phyloP scores from a whole-genome alignment of 2,888 invertebrate species.

The Drosophila nigritarsus region DNA sequence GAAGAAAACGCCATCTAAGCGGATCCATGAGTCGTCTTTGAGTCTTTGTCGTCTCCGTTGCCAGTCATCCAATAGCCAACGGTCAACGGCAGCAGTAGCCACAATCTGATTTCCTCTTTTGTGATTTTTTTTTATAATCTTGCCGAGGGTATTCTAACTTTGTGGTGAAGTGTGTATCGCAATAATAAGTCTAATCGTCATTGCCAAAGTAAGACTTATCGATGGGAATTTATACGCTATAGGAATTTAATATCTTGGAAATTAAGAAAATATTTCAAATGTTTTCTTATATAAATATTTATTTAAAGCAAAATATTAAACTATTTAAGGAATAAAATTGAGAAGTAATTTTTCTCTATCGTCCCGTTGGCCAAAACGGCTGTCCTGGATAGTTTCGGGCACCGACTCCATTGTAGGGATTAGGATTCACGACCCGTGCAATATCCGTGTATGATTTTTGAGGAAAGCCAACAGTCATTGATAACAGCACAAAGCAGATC shows the following conservation, averaged over 20 bases:
- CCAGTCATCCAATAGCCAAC: slow-evolving; percentile 12
- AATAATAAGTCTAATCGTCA: background rate
- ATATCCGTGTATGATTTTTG: slow-evolving; percentile 12
- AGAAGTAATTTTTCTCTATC: background rate
- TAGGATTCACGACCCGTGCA: slow-evolving; percentile 12
- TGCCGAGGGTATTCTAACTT: background rate
- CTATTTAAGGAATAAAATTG: background rate
- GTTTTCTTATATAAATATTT: background rate
- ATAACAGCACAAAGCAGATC: slow-evolving; percentile 1
- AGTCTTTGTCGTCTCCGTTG: slow-evolving; percentile 1
- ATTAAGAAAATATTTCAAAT: background rate
- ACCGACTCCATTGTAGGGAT: slow-evolving; percentile 7
- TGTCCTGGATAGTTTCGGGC: slow-evolving; percentile 12
- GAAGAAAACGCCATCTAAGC: slow-evolving; percentile 36
- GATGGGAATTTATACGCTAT: background rate
- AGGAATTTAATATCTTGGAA: background rate
- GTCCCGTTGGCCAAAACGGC: slow-evolving; percentile 8
- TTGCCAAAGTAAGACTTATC: background rate
- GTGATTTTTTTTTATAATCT: background rate
- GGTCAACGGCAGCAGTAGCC: slow-evolving; percentile 30
- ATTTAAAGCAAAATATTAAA: background rate
- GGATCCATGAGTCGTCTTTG: slow-evolving; percentile 46
- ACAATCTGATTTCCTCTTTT: slow-evolving; percentile 24
- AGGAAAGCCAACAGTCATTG: background rate
- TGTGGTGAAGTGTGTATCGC: background rate